Base-by-base conservation (phyloP, 2,113 vertebrate genomes). In the Ameiurus melas region DNA sequence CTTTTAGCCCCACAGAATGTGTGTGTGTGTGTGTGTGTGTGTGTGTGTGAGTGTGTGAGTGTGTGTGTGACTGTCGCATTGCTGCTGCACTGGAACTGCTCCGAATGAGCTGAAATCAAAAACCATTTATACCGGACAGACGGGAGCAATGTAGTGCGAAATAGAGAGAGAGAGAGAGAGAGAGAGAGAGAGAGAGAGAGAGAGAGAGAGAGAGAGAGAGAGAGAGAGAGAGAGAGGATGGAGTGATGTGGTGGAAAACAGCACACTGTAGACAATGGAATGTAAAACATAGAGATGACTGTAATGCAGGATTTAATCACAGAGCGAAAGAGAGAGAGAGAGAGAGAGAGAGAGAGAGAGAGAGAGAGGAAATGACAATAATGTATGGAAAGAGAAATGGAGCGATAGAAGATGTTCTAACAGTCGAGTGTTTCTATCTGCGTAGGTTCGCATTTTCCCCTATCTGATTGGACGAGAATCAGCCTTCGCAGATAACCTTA, bases 381-480 rank as follows among this genome's bases (percentile, higher is more conserved):
- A 12, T 66, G 25, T 55, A 51, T 68, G 33, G 57, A 55, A 57
- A 30, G 77, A 79, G 27, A 79, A 9, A 55, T n/a, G 47, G 77
- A 55, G 27, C 10, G 43, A 10, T 6, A 9, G 77, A 55, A 53
- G 77, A 53, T n/a, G 51, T 3, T 4, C 14, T 53, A 82, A 89
- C 85, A 58, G 5, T 47, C 4, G 4, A 62, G 17, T 27, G 20
- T 68, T 85, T 91, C 86, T 85, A 25, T 60, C 87, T 92, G 91
- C 94, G 87, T 93, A 99, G 98, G 97, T 99, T 86, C 97, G 98
- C 51, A 98, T 99, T 93, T 99, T 99, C 91, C 97, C 98, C 0
- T 99, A 99, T 94, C 94, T 99, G 94, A 99, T 99, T 93, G 98
- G 98, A 93, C 97, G 98, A 91, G 98, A 99, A 94, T 97, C 97